Evolutionary conservation across 2,888 invertebrate species (phyloP).

Genomic region (Conops quadrifasciatus): DNA sequence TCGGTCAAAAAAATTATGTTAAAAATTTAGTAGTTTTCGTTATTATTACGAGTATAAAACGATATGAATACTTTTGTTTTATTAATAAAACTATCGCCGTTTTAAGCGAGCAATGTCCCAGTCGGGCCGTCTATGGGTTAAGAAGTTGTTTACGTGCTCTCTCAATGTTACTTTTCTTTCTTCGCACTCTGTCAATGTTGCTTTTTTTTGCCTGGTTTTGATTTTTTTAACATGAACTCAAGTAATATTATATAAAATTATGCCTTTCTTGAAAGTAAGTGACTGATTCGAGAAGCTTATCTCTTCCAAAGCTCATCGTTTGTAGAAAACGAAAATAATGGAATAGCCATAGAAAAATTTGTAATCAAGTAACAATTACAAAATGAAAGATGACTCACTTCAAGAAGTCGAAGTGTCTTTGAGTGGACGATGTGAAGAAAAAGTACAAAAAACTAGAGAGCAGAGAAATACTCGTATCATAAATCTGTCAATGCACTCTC

Average conservation of each 20-base stretch:
- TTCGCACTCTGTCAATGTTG: background rate
- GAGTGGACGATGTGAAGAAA: background rate
- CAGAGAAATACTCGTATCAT: background rate
- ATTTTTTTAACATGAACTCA: background rate
- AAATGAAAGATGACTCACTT: background rate
- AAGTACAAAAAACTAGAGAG: background rate
- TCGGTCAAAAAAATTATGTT: too few species aligned
- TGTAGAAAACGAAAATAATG: background rate
- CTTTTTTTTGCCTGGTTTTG: background rate
- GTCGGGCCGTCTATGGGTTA: too few species aligned
- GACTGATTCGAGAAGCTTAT: background rate
- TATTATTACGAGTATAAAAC: too few species aligned
- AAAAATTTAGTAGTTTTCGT: too few species aligned
- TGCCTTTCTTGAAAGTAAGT: too few species aligned
- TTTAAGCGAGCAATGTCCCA: too few species aligned
- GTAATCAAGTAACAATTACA: constrained; percentile 23
- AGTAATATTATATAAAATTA: too few species aligned
- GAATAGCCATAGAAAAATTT: constrained; percentile 1
- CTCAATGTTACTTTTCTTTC: too few species aligned
- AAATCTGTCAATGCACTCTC: too few species aligned
- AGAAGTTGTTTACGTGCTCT: too few species aligned
- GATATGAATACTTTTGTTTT: too few species aligned
- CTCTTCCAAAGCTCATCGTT: background rate
- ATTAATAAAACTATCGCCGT: too few species aligned
- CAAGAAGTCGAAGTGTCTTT: background rate